Base-by-base conservation (phyloP, 2,888 invertebrate species). In the Eudemis profundana region DNA sequence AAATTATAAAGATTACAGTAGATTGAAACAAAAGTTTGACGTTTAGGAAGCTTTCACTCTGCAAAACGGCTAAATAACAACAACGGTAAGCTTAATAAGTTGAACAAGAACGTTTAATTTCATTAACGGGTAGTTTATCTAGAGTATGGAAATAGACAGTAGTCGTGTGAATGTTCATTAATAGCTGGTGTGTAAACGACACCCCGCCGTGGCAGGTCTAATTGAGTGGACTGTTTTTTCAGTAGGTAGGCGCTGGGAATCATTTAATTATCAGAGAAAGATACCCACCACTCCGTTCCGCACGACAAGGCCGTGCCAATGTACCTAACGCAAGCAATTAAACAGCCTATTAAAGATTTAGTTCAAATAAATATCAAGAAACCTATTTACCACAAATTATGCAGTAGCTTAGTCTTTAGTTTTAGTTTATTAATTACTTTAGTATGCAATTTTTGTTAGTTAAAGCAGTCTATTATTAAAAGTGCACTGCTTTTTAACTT, bases 181-280 rank as follows among this genome's bases (percentile, higher is more conserved):
- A 12, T 29, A 42, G 17, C 21, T 3, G 15, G 7, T 21, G 21
- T 10, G 56, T 46, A 38, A 44, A 44, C 38, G 14, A 12, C 17
- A 17, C 36, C 21, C 15, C 7, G 5, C 47, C 23, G 46, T 8
- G 27, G 7, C 50, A 17, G 17, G 15, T 44, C 40, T 59, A 51
- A 42, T 65, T 63, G 62, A 51, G 44, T 56, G 64, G 49, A 61
- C 47, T 46, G 56, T 59, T 70, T 72, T 70, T 73, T 71, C 67
- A 44, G 50, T 38, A 54, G 21, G 54, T 38, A 51, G 29, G 65
- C 61, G 61, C 61, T 42, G 21, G 27, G 64, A 49, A 51, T 23
- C 33, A 19, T 19, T 19, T 70, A 64, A 75, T 68, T 67, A 70
- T 72, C 73, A 73, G 70, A 53, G 38, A 27, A 38, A 7, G 23